These are phyloP conservation scores for Drosophila littoralis DNA, from an alignment of 1,140 invertebrate species.

Conservation along the genomic window DNA sequence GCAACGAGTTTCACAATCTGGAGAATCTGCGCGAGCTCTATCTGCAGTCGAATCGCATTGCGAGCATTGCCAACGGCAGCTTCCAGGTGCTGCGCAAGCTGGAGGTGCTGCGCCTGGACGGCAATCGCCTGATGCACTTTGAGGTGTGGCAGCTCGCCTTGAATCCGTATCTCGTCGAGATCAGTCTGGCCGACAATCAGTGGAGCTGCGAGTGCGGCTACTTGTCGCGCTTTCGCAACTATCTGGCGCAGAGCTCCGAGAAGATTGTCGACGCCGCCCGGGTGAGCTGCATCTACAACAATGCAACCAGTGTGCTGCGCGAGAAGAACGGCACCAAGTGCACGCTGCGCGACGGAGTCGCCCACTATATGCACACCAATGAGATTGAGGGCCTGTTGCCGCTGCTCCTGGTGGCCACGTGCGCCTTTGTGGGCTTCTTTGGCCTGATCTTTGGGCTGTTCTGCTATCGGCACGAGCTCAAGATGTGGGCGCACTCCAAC, in stretches of 20 bases:
- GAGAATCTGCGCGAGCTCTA: slow-evolving; percentile 93
- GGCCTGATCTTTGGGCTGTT: slow-evolving; percentile 90
- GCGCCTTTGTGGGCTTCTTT: slow-evolving; percentile 89
- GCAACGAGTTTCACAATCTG: slow-evolving; percentile 93
- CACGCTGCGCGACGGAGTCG: slow-evolving; percentile 88
- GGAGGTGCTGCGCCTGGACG: slow-evolving; percentile 93
- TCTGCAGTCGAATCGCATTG: slow-evolving; percentile 94
- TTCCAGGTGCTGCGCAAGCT: slow-evolving; percentile 92
- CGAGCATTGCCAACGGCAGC: slow-evolving; percentile 93
- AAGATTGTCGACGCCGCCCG: slow-evolving; percentile 90
- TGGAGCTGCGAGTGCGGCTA: slow-evolving; percentile 96
- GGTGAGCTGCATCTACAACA: slow-evolving; percentile 89
- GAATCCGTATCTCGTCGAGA: slow-evolving; percentile 91
- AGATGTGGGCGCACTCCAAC: slow-evolving; percentile 94
- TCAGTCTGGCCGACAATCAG: slow-evolving; percentile 92
- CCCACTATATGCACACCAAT: slow-evolving; percentile 89
- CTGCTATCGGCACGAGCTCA: slow-evolving; percentile 92
- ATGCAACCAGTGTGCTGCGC: slow-evolving; percentile 87
- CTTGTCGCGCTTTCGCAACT: slow-evolving; percentile 90
- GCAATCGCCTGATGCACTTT: slow-evolving; percentile 92
- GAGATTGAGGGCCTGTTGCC: slow-evolving; percentile 92
- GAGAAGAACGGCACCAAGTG: slow-evolving; percentile 90
- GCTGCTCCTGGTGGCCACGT: slow-evolving; percentile 89
- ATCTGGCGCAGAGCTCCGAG: slow-evolving; percentile 89
- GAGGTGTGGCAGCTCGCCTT: slow-evolving; percentile 90